Evolutionary conservation across 2,888 invertebrate genomes (phyloP), one percentile per base, ranked within the genome.

Genomic region (Scrobipalpa costella): DNA sequence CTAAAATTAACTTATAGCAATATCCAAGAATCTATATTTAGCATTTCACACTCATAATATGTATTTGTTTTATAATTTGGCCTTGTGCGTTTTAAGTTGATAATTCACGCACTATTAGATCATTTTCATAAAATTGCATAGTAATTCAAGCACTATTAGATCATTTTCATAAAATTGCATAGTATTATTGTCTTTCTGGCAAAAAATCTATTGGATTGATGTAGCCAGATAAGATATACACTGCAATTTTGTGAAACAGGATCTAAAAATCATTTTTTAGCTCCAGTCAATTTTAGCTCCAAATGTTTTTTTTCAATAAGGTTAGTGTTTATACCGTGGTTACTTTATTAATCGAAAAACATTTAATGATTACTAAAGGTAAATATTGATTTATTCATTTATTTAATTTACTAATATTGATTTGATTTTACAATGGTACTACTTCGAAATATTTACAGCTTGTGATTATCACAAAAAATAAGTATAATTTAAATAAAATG

Each of bases 1-100:
- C 57, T 57, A 38, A 38, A 57, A 38, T 38, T 57, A 57, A 57
- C 57, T 57, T 57, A 70, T 74, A 76, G 73, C 73, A 72, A 72
- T 67, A 38, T 57, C 38, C 38, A 57, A 57, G 57, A 38, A 57
- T 57, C 33, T 34, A 55, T 52, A 55, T n/a, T 8, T 34, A 55
- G 13, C 33, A 34, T 27, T 15, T 34, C 7, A 55, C 34, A 27
- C 7, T 13, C 19, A 9, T 17, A 17, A 9, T 17, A 17, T 49
- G 9, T 19, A 19, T 49, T 49, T 49, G 49, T 49, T 49, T 19
- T 49, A n/a, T 19, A 19, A 19, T 49, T 49, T 49, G 49, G 49
- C 49, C 49, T 49, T 49, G 17, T 49, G 49, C 19, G 49, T 49
- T 1, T 36, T 36, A 36, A 36, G 7, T 36, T 9, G 36, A 7